Conservation (phyloP, 2,797 vertebrate genomes). For the Peromyscus eremicus region DNA sequence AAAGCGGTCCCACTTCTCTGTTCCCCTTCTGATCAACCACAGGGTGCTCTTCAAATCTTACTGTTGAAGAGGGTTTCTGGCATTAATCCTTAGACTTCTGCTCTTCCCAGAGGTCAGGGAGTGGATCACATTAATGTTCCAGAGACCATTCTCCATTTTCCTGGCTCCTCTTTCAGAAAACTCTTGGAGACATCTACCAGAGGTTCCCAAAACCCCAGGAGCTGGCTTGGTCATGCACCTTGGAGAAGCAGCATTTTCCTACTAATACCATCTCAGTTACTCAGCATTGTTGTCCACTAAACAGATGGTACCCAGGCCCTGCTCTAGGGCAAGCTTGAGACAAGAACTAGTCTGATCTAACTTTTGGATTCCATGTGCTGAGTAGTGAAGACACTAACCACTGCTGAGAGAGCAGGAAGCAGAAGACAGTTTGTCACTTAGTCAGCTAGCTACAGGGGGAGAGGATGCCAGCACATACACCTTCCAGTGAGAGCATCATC, state of each 20-base stretch:
- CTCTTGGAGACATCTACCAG: background rate
- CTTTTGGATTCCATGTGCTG: background rate
- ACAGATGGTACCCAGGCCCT: background rate
- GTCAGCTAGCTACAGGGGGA: background rate
- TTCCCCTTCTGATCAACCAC: background rate
- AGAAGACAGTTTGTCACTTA: background rate
- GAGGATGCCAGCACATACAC: background rate
- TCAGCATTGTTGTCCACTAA: background rate
- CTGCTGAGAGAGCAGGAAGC: background rate
- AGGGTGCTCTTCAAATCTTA: background rate
- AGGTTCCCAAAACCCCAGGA: no score
- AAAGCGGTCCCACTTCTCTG: fast-evolving
- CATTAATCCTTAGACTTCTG: background rate
- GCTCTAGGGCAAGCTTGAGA: background rate
- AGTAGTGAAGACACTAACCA: background rate
- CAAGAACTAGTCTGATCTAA: background rate
- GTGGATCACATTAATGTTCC: background rate
- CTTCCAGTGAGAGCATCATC: background rate
- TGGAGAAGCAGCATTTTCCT: background rate
- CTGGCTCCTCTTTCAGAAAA: background rate
- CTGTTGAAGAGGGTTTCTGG: background rate
- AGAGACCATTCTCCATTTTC: background rate
- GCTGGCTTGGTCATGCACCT: background rate
- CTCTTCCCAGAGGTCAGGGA: background rate
- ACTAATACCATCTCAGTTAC: background rate